Base-by-base conservation (phyloP, 2,113 vertebrate species). In the Mugil cephalus region DNA sequence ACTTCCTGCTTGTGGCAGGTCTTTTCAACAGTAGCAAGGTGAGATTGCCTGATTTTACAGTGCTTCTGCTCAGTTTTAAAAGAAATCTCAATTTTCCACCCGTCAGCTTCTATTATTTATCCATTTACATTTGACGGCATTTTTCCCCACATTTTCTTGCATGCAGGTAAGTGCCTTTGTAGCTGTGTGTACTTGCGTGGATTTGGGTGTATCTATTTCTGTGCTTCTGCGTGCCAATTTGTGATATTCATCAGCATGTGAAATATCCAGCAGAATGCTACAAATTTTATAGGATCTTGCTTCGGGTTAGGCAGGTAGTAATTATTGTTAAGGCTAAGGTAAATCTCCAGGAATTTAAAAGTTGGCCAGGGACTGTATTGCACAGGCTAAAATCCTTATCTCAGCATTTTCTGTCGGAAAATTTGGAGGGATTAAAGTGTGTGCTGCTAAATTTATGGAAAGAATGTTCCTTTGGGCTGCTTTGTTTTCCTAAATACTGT, bases 81-180 rank as follows among this genome's bases (percentile, higher is more conserved):
- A 69, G 34, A 77, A 69, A 82, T 86, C 62, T 82, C 75, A 72
- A 82, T 84, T 77, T 77, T 74, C 53, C 56, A 80, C 62, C 74
- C 69, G 83, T 61, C 85, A 77, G 52, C 38, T 30, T 53, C 40
- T 45, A 76, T 82, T 79, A 81, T 70, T 80, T 62, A 81, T 77
- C 59, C 21, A 67, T 74, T 85, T 63, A 67, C 51, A 62, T 70
- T 43, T 62, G 55, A 60, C 24, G 38, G 64, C 47, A 17, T 39
- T 53, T 34, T 59, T 24, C 4, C 24, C 30, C 19, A 54, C 6
- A 43, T 65, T 72, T 46, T 34, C 35, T 45, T 65, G 30, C 46
- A 64, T n/a, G 42, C 24, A 34, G 14, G 13, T 43, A 15, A n/a
- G 15, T 24, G 11, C 18, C 6, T 30, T n/a, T 47, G n/a, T 12